Percentiles rank a stretch among this genome's conserved stretches.
Evolutionary conservation across 2,888 invertebrate species (phyloP).

Genomic region (Apomyelois bistriatella): DNA sequence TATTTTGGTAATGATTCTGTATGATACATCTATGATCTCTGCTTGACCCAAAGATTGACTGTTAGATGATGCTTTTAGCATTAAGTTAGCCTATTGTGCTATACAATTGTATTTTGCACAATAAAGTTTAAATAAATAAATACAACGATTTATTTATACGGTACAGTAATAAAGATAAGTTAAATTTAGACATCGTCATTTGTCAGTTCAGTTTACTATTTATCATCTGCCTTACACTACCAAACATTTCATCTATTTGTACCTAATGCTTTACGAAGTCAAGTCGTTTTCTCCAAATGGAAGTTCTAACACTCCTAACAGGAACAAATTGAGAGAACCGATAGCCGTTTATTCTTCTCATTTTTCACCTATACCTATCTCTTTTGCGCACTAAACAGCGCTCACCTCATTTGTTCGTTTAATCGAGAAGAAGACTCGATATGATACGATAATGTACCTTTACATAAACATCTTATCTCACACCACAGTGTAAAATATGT

Average conservation of each 20-base stretch:
- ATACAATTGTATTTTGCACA: too few species aligned
- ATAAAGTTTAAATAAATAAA: too few species aligned
- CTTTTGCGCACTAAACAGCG: slow-evolving; percentile 48
- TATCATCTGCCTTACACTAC: not conserved
- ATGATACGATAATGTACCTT: slow-evolving; percentile 47
- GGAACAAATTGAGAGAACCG: slow-evolving; percentile 12
- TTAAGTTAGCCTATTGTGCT: too few species aligned
- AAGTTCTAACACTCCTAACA: slow-evolving; percentile 9
- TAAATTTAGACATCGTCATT: too few species aligned
- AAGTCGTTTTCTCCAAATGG: slow-evolving; percentile 7
- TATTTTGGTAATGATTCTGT: too few species aligned
- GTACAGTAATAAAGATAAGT: too few species aligned
- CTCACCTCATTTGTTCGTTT: slow-evolving; percentile 56
- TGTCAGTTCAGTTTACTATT: too few species aligned
- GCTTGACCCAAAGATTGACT: too few species aligned
- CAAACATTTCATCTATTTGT: not conserved
- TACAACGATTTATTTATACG: too few species aligned
- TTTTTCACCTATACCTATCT: slow-evolving; percentile 34
- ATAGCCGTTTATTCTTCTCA: slow-evolving; percentile 12
- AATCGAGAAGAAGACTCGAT: slow-evolving; percentile 62
- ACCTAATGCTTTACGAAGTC: slow-evolving; percentile 2
- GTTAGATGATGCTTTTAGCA: too few species aligned
- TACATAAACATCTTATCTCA: slow-evolving; percentile 23
- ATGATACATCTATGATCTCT: too few species aligned
- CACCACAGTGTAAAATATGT: slow-evolving; percentile 25